These are phyloP conservation scores for Archocentrus centrarchus DNA, from an alignment of 2,113 vertebrate genomes.

Conservation along the genomic window DNA sequence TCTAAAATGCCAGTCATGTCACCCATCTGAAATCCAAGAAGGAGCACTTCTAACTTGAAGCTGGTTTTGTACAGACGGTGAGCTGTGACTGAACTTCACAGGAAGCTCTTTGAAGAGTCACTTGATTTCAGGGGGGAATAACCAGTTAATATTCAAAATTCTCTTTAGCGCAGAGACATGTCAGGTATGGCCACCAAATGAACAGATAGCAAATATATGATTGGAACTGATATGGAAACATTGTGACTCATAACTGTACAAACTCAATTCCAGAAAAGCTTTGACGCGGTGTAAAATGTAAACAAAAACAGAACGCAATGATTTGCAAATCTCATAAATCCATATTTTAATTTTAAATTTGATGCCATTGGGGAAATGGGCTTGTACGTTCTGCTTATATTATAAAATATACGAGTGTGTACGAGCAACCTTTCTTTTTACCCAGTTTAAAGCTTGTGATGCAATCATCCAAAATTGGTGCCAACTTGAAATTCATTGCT, in stretches of 20 bases:
- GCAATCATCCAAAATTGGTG: too few relatives aligned
- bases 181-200: background rate
- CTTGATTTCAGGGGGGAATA: conserved; percentile 5
- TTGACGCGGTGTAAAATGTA: too few relatives aligned
- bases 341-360: background rate
- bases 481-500: too few relatives aligned
- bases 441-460: too few relatives aligned
- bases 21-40: background rate
- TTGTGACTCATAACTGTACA: rapidly evolving
- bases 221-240: background rate
- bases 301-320: too few relatives aligned
- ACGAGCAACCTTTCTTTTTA: too few relatives aligned
- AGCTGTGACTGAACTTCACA: background rate
- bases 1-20: background rate
- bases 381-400: too few relatives aligned
- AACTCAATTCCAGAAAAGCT: too few relatives aligned
- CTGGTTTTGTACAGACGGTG: background rate
- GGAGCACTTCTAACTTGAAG: background rate
- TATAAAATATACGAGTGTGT: too few relatives aligned
- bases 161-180: background rate
- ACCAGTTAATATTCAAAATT: conserved; percentile 20
- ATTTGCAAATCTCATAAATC: background rate
- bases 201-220: background rate
- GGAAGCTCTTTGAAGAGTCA: conserved; percentile 33
- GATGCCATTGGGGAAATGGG: background rate